Conservation (phyloP, 1,140 invertebrate species). For the Drosophila nannoptera region DNA sequence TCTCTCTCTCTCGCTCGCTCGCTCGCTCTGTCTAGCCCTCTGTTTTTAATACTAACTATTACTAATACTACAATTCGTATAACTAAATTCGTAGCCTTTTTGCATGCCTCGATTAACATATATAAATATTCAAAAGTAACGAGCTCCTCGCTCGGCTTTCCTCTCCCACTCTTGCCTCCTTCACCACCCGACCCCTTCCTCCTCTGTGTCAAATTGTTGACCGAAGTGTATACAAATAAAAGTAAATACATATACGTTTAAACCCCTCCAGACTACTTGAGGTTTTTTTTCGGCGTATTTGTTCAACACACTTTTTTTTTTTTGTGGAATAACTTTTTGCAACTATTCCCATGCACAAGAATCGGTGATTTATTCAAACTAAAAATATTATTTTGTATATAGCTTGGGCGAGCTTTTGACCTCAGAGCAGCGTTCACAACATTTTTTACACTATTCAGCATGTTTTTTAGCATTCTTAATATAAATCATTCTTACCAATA, state of each 20-base stretch:
- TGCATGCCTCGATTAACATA: conserved; percentile 61
- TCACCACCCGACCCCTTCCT: too few relatives aligned
- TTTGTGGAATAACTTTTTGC: conserved; percentile 27
- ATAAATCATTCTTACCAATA: too few relatives aligned
- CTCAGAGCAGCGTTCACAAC: background rate
- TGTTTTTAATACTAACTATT: conserved; percentile 32
- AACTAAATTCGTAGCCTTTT: conserved; percentile 51
- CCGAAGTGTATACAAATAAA: conserved; percentile 43
- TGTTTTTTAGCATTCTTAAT: too few relatives aligned
- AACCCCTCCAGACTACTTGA: conserved; percentile 38
- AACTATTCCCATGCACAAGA: conserved; percentile 39
- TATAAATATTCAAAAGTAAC: conserved; percentile 35
- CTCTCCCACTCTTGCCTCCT: background rate
- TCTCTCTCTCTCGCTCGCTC: conserved; percentile 15
- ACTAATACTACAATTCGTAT: conserved; percentile 28
- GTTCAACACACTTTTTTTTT: conserved; percentile 41
- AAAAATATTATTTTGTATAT: conserved; percentile 1
- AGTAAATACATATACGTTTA: conserved; percentile 26
- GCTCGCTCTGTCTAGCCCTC: conserved; percentile 25
- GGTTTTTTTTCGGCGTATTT: conserved; percentile 54
- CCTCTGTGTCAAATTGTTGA: conserved; percentile 25
- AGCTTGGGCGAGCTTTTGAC: background rate
- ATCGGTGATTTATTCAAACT: conserved; percentile 29
- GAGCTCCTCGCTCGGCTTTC: conserved; percentile 29
- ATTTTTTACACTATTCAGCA: too few relatives aligned